Conservation (phyloP, 2,113 vertebrate species). For the Antechinus stuartii region DNA sequence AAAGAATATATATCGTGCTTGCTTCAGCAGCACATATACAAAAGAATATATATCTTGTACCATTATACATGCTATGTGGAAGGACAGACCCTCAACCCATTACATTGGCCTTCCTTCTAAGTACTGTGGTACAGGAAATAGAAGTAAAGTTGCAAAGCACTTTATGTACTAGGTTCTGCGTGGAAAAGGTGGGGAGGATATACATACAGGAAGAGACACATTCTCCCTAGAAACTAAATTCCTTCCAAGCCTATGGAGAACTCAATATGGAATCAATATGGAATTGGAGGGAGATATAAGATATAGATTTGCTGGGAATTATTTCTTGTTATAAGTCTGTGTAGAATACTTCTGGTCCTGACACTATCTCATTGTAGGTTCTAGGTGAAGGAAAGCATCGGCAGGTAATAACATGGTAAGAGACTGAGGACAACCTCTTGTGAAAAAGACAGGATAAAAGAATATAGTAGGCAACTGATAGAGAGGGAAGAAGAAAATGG, state of each 20-base stretch:
- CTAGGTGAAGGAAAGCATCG: background rate
- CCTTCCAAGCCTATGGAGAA: background rate
- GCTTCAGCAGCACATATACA: background rate
- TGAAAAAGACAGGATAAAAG: background rate
- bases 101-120: background rate
- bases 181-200: background rate
- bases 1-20: background rate
- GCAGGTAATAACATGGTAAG: background rate
- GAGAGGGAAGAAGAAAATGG: background rate
- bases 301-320: background rate
- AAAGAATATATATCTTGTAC: conserved; percentile 22
- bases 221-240: background rate
- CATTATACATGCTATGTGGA: background rate
- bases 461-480: background rate
- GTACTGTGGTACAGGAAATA: conserved; percentile 19
- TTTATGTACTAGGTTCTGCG: conserved; percentile 5
- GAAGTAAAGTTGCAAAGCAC: conserved; percentile 47
- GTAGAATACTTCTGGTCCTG: background rate
- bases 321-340: background rate
- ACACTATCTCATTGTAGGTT: background rate
- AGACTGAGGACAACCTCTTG: background rate
- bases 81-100: background rate
- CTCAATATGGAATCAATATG: background rate
- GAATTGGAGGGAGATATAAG: background rate
- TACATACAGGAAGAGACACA: background rate